A percentile compares a stretch with the other conserved stretches of the same genome.
Conservation (phyloP, 2,888 invertebrate species). For the Adineta ricciae region DNA sequence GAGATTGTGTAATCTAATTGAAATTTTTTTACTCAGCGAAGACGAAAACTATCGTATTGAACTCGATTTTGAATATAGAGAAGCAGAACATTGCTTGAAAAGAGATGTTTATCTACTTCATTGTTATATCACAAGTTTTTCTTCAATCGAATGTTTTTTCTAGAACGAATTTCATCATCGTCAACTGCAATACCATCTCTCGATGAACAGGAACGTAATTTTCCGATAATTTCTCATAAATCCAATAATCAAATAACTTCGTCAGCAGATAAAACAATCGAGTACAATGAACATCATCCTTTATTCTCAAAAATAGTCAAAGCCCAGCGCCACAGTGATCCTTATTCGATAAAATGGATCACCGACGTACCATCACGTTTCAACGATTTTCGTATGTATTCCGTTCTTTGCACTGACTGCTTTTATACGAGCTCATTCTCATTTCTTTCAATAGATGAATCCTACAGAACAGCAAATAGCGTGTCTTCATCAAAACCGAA, state of each 20-base stretch:
- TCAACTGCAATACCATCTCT: not conserved
- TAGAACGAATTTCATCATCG: not conserved
- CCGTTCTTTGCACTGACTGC: not conserved
- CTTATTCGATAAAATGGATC: slow-evolving; percentile 6
- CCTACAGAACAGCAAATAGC: not conserved
- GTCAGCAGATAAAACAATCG: not conserved
- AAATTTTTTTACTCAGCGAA: no score
- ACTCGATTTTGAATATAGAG: not conserved
- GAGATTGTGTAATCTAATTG: no score
- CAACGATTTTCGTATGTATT: not conserved
- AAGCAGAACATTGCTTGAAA: not conserved
- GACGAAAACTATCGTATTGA: no score
- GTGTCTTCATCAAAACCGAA: not conserved
- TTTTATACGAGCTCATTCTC: not conserved
- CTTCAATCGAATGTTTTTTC: not conserved
- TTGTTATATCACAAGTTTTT: no score
- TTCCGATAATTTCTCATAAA: not conserved
- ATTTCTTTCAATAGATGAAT: not conserved
- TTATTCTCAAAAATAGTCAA: not conserved
- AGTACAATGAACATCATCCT: not conserved
- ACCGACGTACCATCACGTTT: not conserved
- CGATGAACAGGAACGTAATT: not conserved
- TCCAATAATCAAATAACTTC: not conserved
- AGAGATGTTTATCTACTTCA: no score
- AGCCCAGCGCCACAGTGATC: not conserved